phyloP scores from a whole-genome alignment of 2,888 invertebrate genomes.

The Eupithecia centaureata region DNA sequence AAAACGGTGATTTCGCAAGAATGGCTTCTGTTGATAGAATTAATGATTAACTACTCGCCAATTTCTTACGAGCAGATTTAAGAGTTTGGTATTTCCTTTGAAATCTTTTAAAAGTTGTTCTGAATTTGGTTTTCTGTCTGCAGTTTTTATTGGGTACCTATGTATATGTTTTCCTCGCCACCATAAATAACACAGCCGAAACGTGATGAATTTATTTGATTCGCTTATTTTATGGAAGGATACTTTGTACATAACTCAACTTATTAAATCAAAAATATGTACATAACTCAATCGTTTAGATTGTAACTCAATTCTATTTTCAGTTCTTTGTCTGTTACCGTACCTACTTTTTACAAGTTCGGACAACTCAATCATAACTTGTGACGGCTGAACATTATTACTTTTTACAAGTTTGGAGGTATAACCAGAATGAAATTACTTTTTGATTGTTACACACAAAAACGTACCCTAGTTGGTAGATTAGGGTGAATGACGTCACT shows the following conservation, averaged over 20 bases:
- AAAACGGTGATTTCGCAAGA: slow-evolving; percentile 38
- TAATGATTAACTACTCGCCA: not conserved
- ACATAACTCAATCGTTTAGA: not conserved
- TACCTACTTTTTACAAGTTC: not conserved
- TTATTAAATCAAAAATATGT: not conserved
- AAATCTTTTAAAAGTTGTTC: not conserved
- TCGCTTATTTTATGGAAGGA: not conserved
- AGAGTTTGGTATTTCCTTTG: not conserved
- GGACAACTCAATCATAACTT: slow-evolving; percentile 22
- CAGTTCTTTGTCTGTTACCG: not conserved
- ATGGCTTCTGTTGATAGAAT: slow-evolving; percentile 17
- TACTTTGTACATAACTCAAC: not conserved
- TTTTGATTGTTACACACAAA: slow-evolving; percentile 1
- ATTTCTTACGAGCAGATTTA: not conserved
- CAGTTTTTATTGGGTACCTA: not conserved
- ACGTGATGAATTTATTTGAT: not conserved
- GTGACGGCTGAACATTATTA: slow-evolving; percentile 7
- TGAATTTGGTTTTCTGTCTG: not conserved
- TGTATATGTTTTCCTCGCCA: not conserved
- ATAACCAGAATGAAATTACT: not conserved
- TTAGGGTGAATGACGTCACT: slow-evolving; percentile 45
- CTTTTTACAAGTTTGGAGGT: slow-evolving; percentile 9
- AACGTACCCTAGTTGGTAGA: not conserved
- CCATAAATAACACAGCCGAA: too few species aligned
- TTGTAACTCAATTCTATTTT: slow-evolving; percentile 17